These are phyloP conservation scores for Anthophora plumipes DNA, from an alignment of 2,888 invertebrate genomes.

Conservation along the genomic window DNA sequence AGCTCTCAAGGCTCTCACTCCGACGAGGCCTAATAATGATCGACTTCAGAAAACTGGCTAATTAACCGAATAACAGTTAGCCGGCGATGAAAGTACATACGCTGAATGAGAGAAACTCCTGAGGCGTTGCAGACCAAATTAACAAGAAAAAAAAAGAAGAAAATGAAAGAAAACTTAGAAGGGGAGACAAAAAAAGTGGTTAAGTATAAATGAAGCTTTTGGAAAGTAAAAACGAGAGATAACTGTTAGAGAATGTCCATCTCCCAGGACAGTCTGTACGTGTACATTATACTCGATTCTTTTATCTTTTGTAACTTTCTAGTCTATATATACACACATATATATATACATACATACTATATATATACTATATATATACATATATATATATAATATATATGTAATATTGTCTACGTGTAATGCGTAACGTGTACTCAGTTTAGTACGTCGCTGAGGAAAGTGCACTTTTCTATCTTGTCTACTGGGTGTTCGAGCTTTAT, in stretches of 20 bases:
- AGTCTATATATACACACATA: slow-evolving; percentile 66
- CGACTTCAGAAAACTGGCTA: slow-evolving; percentile 21
- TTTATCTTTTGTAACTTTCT: slow-evolving; percentile 80
- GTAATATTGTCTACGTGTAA: slow-evolving; percentile 47
- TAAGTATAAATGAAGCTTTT: slow-evolving; percentile 15
- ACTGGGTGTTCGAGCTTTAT: slow-evolving; percentile 52
- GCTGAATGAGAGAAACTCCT: slow-evolving; percentile 14
- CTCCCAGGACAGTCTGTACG: slow-evolving; percentile 62
- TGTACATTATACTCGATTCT: slow-evolving; percentile 76
- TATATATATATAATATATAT: slow-evolving; percentile 48
- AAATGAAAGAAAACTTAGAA: not conserved
- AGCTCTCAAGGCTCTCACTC: slow-evolving; percentile 81
- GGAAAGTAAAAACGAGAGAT: slow-evolving; percentile 38
- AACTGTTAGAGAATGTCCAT: slow-evolving; percentile 30
- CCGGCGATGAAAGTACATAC: slow-evolving; percentile 41
- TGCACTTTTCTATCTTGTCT: slow-evolving; percentile 68
- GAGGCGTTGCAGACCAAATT: slow-evolving; percentile 42
- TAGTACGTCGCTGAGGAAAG: slow-evolving; percentile 58
- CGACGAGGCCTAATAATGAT: slow-evolving; percentile 79
- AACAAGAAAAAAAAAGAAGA: not conserved
- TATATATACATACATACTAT: slow-evolving; percentile 65
- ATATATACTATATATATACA: slow-evolving; percentile 52
- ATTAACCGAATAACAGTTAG: slow-evolving; percentile 11
- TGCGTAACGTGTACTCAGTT: slow-evolving; percentile 59
- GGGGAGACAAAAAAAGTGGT: not conserved